Conservation (phyloP, 2,888 invertebrate species). For the Diplolepis rosae region DNA sequence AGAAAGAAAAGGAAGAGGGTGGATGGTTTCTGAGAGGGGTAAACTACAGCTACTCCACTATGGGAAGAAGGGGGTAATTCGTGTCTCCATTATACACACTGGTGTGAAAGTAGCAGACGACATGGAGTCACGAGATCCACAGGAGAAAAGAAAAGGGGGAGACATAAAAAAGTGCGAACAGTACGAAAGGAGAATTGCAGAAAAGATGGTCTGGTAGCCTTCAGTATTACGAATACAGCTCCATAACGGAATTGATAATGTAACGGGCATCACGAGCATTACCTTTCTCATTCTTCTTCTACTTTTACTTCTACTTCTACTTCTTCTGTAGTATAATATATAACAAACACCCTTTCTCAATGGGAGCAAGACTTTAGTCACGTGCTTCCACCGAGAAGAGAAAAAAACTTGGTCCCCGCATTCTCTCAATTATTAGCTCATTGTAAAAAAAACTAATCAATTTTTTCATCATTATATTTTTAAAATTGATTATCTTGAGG, state of each 20-base stretch:
- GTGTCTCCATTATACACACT: slow-evolving; percentile 18
- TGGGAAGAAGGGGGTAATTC: not conserved
- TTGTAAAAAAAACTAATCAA: no score
- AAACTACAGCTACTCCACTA: not conserved
- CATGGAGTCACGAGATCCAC: slow-evolving; percentile 37
- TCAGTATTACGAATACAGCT: slow-evolving; percentile 70
- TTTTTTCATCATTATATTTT: no score
- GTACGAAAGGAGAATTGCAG: slow-evolving; percentile 58
- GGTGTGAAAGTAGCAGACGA: slow-evolving; percentile 45
- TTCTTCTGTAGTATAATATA: slow-evolving; percentile 38
- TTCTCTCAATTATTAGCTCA: not conserved
- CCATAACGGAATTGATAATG: slow-evolving; percentile 73
- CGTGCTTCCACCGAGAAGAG: slow-evolving; percentile 38
- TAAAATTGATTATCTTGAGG: no score
- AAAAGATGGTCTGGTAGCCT: slow-evolving; percentile 62
- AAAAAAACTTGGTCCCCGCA: slow-evolving; percentile 4
- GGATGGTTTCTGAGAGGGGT: slow-evolving; percentile 34
- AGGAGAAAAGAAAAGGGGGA: slow-evolving; percentile 35
- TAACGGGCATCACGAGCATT: slow-evolving; percentile 67
- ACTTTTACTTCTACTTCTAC: slow-evolving; percentile 36
- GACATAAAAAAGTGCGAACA: slow-evolving; percentile 32
- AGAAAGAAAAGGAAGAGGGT: slow-evolving; percentile 48
- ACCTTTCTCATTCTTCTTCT: slow-evolving; percentile 51
- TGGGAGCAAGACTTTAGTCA: slow-evolving; percentile 60
- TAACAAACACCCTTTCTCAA: slow-evolving; percentile 62